A percentile compares a stretch with the other conserved stretches of the same genome.
These are phyloP conservation scores for Dysidea cf. avara DNA, from an alignment of 37 sponge, comb jelly and placozoan species.

Conservation along the genomic window DNA sequence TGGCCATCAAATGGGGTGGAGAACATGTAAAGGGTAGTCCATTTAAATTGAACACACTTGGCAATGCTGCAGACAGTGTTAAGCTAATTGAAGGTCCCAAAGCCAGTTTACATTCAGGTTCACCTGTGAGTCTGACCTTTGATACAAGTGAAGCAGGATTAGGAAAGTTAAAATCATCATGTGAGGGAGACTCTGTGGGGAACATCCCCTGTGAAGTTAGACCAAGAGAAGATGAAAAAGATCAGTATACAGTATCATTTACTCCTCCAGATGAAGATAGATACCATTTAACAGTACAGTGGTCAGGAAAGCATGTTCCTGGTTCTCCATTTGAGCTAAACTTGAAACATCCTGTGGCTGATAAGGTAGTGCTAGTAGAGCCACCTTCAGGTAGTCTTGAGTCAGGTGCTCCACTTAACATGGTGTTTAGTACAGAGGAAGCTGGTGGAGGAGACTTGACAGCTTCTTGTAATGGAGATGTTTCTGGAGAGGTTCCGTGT, in stretches of 20 bases:
- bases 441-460: constrained; percentile 63
- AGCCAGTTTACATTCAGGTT: constrained; percentile 26
- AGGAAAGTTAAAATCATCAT: constrained; percentile 58
- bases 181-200: constrained; percentile 49
- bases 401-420: constrained; percentile 10
- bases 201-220: constrained; percentile 50
- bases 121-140: constrained; percentile 55
- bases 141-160: constrained; percentile 46
- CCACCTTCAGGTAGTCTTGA: constrained; percentile 27
- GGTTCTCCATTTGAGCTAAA: constrained; percentile 74
- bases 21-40: constrained; percentile 68
- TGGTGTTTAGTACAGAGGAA: constrained; percentile 46
- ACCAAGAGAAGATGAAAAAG: constrained; percentile 40
- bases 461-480: constrained; percentile 48
- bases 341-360: constrained; percentile 39
- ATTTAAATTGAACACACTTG: constrained; percentile 64
- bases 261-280: constrained; percentile 40
- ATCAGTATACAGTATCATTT: constrained; percentile 41
- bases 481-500: constrained; percentile 48
- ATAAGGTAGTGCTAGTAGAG: constrained; percentile 37
- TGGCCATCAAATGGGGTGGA: constrained; percentile 62
- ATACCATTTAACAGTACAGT: constrained; percentile 58
- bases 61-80: constrained; percentile 46
- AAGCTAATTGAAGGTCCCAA: constrained; percentile 54
- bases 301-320: constrained; percentile 46